phyloP scores from a whole-genome alignment of 2,113 vertebrate genomes.

The Pan troglodytes region NHGRI_mPanTro3-v2.1_pri NC_072407.2:128509501-128510000 shows the following conservation, averaged over 20 bases:
- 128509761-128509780: not conserved
- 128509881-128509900: not conserved
- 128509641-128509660: not conserved
- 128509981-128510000: not conserved
- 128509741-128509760: not conserved
- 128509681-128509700: not conserved
- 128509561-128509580: fast-evolving
- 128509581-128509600: not conserved
- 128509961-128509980: not conserved
- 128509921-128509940: not conserved
- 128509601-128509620: not conserved
- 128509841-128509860: not conserved
- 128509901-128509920: fast-evolving
- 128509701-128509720: not conserved
- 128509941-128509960: not conserved
- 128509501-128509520: not conserved
- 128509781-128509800: not conserved
- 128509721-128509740: not conserved
- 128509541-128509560: not conserved
- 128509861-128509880: not conserved
- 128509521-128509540: not conserved
- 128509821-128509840: not conserved
- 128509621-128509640: fast-evolving
- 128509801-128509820: not conserved
- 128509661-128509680: not conserved